Conservation (phyloP, 2,113 vertebrate genomes). For the Tragelaphus imberbis region DNA sequence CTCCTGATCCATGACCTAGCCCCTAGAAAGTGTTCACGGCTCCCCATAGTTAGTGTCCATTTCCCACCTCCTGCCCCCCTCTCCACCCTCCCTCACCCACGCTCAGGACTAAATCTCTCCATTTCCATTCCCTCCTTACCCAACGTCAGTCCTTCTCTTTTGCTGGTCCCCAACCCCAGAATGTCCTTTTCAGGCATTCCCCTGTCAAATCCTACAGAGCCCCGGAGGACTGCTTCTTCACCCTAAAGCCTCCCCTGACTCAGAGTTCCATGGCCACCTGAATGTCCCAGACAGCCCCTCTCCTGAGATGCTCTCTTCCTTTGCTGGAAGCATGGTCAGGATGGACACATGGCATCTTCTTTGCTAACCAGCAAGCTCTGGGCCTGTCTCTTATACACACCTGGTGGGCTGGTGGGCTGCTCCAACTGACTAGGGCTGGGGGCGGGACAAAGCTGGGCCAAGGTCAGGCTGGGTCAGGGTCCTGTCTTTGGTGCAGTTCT, state of each 20-base stretch:
- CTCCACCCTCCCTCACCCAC: neutral
- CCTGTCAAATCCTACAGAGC: neutral
- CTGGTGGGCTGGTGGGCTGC: neutral
- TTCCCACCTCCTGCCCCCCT: neutral
- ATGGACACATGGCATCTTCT: neutral
- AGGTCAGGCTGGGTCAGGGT: neutral
- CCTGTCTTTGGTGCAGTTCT: neutral
- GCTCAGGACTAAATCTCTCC: neutral
- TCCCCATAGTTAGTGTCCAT: neutral
- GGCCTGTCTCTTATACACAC: too few species aligned
- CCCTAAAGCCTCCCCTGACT: neutral
- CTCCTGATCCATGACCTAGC: neutral
- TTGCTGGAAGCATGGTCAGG: neutral
- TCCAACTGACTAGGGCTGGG: neutral
- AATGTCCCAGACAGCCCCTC: neutral
- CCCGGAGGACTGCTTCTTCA: neutral
- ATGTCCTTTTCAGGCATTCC: neutral
- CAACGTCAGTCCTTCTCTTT: neutral
- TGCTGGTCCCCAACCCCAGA: neutral
- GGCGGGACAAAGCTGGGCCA: neutral
- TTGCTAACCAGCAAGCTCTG: neutral
- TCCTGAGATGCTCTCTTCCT: neutral
- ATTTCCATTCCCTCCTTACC: too few species aligned
- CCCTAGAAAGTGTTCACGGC: neutral
- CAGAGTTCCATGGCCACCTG: neutral